Evolutionary conservation across 2,797 vertebrate genomes (phyloP).

Genomic region (Acestrorhynchus altus): DNA sequence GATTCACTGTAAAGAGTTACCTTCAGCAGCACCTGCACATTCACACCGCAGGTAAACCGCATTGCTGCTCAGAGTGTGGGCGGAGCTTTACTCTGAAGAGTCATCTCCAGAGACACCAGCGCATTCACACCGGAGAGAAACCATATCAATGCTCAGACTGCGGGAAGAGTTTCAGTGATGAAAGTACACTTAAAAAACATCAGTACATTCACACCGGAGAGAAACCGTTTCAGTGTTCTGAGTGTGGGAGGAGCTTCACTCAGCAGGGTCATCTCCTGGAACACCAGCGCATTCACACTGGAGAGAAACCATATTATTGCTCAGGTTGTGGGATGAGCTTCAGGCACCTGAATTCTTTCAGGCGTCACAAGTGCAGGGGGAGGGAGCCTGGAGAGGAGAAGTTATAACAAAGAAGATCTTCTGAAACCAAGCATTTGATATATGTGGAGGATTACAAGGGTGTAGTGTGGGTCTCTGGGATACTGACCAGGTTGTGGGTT

Average conservation of each 20-base stretch:
- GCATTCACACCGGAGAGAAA: neutral
- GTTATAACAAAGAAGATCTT: neutral
- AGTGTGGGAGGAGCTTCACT: neutral
- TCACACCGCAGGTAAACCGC: neutral
- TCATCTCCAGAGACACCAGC: neutral
- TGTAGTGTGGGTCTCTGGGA: too few species aligned
- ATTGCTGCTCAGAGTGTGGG: neutral
- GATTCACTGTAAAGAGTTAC: too few species aligned
- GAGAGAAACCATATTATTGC: neutral
- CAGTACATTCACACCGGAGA: neutral
- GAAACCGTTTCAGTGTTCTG: neutral
- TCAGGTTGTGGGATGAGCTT: neutral
- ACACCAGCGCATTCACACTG: neutral
- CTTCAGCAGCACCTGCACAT: neutral
- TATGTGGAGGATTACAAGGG: too few species aligned
- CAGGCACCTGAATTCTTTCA: neutral
- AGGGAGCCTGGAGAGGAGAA: too few species aligned
- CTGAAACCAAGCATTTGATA: too few species aligned
- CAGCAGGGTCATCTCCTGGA: neutral
- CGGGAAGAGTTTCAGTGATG: neutral
- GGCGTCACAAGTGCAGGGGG: neutral
- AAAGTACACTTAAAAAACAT: neutral
- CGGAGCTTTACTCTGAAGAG: neutral
- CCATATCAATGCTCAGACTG: neutral
- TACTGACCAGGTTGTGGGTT: too few species aligned